Evolutionary conservation across 2,888 invertebrate genomes (phyloP).

Genomic region (Eumerus sabulonum): DNA sequence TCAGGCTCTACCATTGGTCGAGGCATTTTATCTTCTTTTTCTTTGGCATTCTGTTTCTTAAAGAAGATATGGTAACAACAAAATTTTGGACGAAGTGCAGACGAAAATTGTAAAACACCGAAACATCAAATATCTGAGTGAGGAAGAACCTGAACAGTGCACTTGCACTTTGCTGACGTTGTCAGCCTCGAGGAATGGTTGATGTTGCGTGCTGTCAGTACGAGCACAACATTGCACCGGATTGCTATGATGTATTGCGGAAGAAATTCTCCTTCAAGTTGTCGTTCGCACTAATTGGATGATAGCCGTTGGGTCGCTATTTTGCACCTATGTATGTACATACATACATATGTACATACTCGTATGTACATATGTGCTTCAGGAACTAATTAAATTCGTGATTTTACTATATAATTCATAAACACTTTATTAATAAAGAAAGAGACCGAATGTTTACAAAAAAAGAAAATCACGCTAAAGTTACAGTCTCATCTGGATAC

Average conservation of each 20-base stretch:
- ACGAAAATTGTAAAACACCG: slow-evolving; percentile 44
- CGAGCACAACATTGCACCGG: slow-evolving; percentile 48
- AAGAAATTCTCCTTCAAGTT: slow-evolving; percentile 66
- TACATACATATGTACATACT: too few species aligned
- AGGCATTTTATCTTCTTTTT: slow-evolving; percentile 27
- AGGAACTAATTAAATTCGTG: slow-evolving; percentile 55
- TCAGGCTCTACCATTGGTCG: slow-evolving; percentile 58
- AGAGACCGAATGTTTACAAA: neutral
- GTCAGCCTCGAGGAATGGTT: slow-evolving; percentile 54
- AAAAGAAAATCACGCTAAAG: too few species aligned
- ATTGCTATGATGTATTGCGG: slow-evolving; percentile 68
- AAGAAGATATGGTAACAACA: neutral
- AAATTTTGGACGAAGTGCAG: slow-evolving; percentile 32
- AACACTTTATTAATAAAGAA: slow-evolving; percentile 55
- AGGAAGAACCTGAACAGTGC: slow-evolving; percentile 43
- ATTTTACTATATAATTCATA: slow-evolving; percentile 45
- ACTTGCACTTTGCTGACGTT: slow-evolving; percentile 55
- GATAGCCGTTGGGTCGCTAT: slow-evolving; percentile 41
- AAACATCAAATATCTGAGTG: slow-evolving; percentile 17
- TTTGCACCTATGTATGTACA: slow-evolving; percentile 16
- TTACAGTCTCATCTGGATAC: too few species aligned
- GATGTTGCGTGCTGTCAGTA: slow-evolving; percentile 68
- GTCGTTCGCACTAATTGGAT: slow-evolving; percentile 72
- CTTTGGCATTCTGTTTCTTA: neutral
- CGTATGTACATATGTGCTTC: slow-evolving; percentile 23